phyloP scores from a whole-genome alignment of 2,113 vertebrate species.

The Formicarius rufipectus region DNA sequence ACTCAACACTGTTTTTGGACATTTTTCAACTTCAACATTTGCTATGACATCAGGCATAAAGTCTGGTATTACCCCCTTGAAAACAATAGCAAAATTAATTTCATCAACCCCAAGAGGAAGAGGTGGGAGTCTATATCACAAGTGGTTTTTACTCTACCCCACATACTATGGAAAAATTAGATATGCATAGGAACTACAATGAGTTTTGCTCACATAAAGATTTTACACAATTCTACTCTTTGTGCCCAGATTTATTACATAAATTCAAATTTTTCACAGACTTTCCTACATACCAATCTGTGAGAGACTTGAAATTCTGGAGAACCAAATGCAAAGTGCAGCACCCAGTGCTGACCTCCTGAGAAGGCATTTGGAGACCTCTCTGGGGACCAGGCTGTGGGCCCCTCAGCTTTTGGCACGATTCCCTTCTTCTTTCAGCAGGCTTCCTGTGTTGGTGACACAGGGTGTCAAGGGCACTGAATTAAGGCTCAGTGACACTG shows the following conservation, averaged over 20 bases:
- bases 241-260: not conserved
- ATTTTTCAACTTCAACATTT: constrained; percentile 12
- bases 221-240: not conserved
- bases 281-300: not conserved
- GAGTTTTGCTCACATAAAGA: not conserved
- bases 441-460: fast-evolving
- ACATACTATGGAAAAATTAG: not conserved
- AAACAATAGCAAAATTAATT: not conserved
- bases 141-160: not conserved
- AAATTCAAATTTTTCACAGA: not conserved
- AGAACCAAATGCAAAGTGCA: not conserved
- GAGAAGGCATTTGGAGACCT: not conserved
- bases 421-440: not conserved
- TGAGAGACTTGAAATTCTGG: not conserved
- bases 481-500: not conserved
- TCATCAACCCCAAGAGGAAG: not conserved
- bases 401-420: fast-evolving
- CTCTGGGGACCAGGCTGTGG: not conserved
- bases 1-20: not conserved
- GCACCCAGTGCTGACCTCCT: not conserved
- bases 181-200: not conserved
- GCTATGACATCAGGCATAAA: not conserved
- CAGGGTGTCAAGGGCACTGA: not conserved
- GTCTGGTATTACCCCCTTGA: not conserved
- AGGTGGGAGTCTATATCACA: not conserved